Evolutionary conservation across 2,113 vertebrate species (phyloP).

Genomic region (Rhinolophus sinicus): DNA sequence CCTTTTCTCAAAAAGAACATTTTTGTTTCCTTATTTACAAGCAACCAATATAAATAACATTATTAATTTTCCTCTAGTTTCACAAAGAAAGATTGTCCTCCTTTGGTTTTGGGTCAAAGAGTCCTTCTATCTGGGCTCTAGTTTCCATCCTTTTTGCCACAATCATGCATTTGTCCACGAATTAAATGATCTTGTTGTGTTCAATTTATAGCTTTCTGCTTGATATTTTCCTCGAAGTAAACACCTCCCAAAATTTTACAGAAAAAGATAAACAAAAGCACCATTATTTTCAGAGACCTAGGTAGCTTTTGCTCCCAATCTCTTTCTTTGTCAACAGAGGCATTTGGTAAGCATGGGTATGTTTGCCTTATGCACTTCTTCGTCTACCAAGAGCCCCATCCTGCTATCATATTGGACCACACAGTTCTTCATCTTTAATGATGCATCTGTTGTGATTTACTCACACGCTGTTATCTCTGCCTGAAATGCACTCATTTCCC

Average conservation of each 20-base stretch:
- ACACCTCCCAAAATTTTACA: background rate
- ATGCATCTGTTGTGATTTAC: background rate
- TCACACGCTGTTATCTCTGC: background rate
- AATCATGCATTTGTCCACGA: background rate
- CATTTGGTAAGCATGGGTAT: accelerated
- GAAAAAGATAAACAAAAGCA: background rate
- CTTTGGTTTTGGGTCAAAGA: background rate
- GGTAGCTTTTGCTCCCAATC: background rate
- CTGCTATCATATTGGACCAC: background rate
- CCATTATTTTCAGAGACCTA: background rate
- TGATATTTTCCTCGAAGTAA: background rate
- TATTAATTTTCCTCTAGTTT: background rate
- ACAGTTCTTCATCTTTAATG: background rate
- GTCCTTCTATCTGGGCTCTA: too few relatives aligned
- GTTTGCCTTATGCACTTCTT: background rate
- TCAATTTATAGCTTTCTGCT: background rate
- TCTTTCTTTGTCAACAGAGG: background rate
- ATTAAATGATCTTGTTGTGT: background rate
- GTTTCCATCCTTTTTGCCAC: background rate
- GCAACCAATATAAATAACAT: background rate
- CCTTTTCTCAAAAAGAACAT: background rate
- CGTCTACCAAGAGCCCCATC: background rate
- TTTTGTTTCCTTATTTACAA: background rate
- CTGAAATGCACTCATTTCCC: background rate
- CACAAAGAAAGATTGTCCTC: background rate